Base-by-base conservation (phyloP, 2,888 invertebrate genomes). In the Merodon equestris region DNA sequence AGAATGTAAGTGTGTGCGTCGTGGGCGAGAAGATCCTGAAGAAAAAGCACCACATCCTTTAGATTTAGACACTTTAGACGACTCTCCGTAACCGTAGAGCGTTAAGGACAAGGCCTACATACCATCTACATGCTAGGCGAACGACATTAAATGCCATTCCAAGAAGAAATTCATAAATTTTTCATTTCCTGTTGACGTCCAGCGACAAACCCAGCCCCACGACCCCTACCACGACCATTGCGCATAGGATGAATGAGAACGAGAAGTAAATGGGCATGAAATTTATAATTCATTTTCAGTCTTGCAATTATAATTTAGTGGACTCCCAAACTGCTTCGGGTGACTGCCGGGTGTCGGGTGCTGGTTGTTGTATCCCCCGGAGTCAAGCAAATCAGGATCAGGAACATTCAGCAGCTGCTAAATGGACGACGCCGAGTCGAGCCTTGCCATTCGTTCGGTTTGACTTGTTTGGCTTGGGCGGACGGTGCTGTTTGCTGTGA, bases 171-270 rank as follows among this genome's bases (percentile, higher is more conserved):
- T 79, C 79, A 79, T 79, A 79, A 79, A 79, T 79, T 79, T 79
- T 79, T 79, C 79, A 79, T 79, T 79, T 79, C 79, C 79, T 79
- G 79, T 79, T 79, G 79, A 79, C 79, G 79, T 79, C 79, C 79
- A 79, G 79, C 74, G 74, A 68, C 79, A 79, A 70, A 60, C 79
- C 68, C 79, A 40, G 42, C 58, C 53, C 72, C 61, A 53, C 61
- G 5, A n/a, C 5, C 27, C 2, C 5, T n/a, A n/a, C 40, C 40
- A 10, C 64, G 51, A 58, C 73, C 56, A 56, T 38, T 36, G 27
- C 3, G 27, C 27, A 4, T 27, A 4, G 27, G 27, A 27, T 4
- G 27, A 27, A 27, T 27, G 27, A 27, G 27, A 27, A 27, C 27
- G 27, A 77, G 60, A 79, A 79, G 79, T 79, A 79, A 79, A 79